Evolutionary conservation across 2,113 vertebrate species (phyloP), one percentile per base, ranked within the genome.

Genomic region (Acrocephalus arundinaceus): DNA sequence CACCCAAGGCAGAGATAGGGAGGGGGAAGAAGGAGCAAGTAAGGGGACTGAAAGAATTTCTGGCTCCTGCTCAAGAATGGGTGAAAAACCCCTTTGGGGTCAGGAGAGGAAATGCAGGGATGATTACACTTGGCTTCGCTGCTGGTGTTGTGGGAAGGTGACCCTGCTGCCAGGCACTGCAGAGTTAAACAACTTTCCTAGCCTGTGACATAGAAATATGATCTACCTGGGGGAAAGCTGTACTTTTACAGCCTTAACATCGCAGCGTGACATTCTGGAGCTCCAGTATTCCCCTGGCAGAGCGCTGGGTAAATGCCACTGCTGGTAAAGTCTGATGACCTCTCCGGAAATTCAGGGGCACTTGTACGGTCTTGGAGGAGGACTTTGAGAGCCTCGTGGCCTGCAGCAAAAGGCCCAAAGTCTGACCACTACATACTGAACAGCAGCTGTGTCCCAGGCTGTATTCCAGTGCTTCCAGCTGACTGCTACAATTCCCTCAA

Each of bases 231-330:
- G 91, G 89, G 55, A 92, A 92, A 77, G n/a, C 46, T 0, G 2
- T 20, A 4, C 52, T 85, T 89, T 82, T 61, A 70, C 52, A 95
- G 63, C 62, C 78, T 52, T 7, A 33, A 28, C 54, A 27, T 48
- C 8, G 3, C 0, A 21, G 14, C 0, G 3, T 85, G 87, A 87
- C 78, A 63, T 85, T 85, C 66, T 27, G 85, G 66, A 94, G 82
- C 71, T 61, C n/a, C 88, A 90, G 78, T 19, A 48, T 61, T 94
- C 90, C 94, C 94, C 95, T 76, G 88, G 89, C 76, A 71, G 72
- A 12, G 55, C 1, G 1, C 87, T 89, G 76, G 68, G 91, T 80
- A 71, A 81, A 73, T 91, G 89, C 41, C 89, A 62, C 55, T 35
- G 67, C 86, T 41, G 37, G 14, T 70, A n/a, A 80, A 49, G 37